Conservation (phyloP, 2,797 vertebrate genomes). For the Varecia variegata region DNA sequence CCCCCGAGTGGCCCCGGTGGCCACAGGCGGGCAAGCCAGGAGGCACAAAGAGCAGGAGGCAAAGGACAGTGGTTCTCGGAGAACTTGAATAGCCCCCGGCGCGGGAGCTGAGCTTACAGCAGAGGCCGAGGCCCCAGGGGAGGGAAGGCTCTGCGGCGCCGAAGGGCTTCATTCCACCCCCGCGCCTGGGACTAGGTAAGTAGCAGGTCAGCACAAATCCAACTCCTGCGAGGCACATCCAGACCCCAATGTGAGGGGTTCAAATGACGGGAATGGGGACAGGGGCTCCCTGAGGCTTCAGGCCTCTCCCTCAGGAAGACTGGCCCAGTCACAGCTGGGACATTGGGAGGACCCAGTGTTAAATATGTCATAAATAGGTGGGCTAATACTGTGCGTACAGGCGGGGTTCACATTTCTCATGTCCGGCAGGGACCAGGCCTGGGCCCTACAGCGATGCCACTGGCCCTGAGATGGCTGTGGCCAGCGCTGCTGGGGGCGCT, state of each 20-base stretch:
- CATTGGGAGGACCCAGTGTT: constrained; percentile 43
- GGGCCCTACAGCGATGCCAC: not conserved
- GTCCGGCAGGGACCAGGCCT: not conserved
- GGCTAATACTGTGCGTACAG: constrained; percentile 69
- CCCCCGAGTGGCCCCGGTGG: not conserved
- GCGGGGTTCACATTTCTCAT: constrained; percentile 51
- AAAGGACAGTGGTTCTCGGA: constrained; percentile 43
- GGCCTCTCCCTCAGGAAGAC: constrained; percentile 22
- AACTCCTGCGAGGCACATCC: not conserved
- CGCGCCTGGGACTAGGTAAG: not conserved
- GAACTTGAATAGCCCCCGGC: constrained; percentile 1
- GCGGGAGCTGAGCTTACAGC: not conserved
- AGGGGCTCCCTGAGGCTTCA: constrained; percentile 64
- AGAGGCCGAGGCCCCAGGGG: not conserved
- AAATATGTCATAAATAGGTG: constrained; percentile 84
- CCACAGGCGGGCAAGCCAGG: not conserved
- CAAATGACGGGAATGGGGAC: not conserved
- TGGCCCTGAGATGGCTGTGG: constrained; percentile 29
- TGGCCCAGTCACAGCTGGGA: not conserved
- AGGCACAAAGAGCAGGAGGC: not conserved
- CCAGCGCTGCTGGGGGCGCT: not conserved
- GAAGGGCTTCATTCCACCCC: not conserved
- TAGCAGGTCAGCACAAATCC: not conserved
- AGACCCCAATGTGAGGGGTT: not conserved
- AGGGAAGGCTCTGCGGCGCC: not conserved